phyloP scores from a whole-genome alignment of 2,888 invertebrate species.

The Apotomis capreana region DNA sequence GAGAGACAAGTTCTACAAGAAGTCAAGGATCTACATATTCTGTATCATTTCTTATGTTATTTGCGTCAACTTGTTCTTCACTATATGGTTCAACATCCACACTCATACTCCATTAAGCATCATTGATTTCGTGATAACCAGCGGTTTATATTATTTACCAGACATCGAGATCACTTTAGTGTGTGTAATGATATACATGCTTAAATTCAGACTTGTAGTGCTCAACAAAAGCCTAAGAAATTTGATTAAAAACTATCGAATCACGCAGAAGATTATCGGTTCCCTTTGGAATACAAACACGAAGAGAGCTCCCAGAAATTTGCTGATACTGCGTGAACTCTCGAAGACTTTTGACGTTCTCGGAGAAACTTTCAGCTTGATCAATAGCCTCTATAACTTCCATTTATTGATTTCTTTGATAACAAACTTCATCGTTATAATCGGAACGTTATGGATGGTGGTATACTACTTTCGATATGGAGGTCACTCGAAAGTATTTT shows the following conservation, averaged over 20 bases:
- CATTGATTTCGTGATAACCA: not conserved
- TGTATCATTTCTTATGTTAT: not conserved
- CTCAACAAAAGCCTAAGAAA: not conserved
- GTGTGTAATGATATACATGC: not conserved
- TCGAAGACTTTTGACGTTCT: slow-evolving; percentile 5
- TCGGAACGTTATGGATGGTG: not conserved
- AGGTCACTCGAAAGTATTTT: too few species aligned
- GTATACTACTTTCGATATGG: not conserved
- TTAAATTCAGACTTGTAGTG: not conserved
- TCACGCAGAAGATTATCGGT: not conserved
- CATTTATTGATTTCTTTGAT: not conserved
- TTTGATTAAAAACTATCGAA: not conserved
- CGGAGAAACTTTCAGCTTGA: slow-evolving; percentile 10
- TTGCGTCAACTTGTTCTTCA: not conserved
- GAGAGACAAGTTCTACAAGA: not conserved
- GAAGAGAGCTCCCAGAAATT: not conserved
- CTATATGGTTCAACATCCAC: not conserved
- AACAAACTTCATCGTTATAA: not conserved
- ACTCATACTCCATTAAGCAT: not conserved
- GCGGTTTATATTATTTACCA: not conserved
- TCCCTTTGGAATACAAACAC: not conserved
- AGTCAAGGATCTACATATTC: not conserved
- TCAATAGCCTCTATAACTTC: slow-evolving; percentile 12
- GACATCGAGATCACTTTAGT: not conserved
- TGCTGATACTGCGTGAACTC: not conserved